A percentile compares a stretch with the other conserved stretches of the same genome.
These are phyloP conservation scores for Drosophila nr. fundita DNA, from an alignment of 2,888 invertebrate species.

Conservation along the genomic window DNA sequence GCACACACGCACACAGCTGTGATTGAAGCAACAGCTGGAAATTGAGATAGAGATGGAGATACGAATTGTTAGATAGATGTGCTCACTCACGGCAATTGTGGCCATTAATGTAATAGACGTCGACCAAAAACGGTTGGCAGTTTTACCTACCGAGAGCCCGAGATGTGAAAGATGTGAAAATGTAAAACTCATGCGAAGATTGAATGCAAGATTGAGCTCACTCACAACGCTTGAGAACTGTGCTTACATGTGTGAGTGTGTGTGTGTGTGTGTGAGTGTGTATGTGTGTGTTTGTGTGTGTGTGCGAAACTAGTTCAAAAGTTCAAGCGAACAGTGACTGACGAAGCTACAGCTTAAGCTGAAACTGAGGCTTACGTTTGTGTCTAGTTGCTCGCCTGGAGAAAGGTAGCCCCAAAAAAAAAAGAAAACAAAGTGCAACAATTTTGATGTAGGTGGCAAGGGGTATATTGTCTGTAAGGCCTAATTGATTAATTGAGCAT, in stretches of 20 bases:
- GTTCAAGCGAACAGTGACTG: constrained; percentile 68
- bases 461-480: background rate
- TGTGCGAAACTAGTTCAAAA: constrained; percentile 80
- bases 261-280: background rate
- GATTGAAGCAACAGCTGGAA: constrained; percentile 21
- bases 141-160: constrained; percentile 5
- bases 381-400: constrained; percentile 27
- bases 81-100: constrained; percentile 58
- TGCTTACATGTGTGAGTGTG: background rate
- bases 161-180: constrained; percentile 67
- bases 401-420: constrained; percentile 60
- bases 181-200: constrained; percentile 71
- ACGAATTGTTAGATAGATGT: constrained; percentile 34
- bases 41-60: constrained; percentile 25
- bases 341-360: constrained; percentile 11
- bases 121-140: constrained; percentile 38
- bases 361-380: constrained; percentile 5
- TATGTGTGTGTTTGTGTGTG: background rate
- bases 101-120: constrained; percentile 61
- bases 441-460: background rate
- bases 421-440: constrained; percentile 1
- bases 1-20: background rate
- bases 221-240: constrained; percentile 32
- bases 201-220: constrained; percentile 54
- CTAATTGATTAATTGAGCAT: background rate